Conservation (phyloP, 2,888 invertebrate species). For the Acronicta psi region DNA sequence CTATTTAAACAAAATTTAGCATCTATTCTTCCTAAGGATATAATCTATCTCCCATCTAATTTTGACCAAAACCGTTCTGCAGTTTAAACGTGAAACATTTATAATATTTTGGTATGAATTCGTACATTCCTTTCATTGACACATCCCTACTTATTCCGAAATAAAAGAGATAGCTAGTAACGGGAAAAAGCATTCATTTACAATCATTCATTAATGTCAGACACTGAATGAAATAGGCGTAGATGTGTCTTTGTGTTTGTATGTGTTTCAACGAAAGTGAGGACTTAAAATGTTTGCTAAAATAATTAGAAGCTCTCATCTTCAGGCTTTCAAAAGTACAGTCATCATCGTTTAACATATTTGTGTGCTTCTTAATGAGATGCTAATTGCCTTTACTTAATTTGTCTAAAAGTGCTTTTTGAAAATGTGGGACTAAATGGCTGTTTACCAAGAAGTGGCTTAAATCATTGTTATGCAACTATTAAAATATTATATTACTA, state of each 20-base stretch:
- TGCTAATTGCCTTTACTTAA: constrained; percentile 4
- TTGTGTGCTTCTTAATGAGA: background rate
- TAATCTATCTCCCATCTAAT: no score
- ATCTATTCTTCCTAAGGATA: no score
- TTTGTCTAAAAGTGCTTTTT: constrained; percentile 1
- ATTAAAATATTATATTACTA: no score
- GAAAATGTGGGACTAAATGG: background rate
- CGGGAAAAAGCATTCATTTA: background rate
- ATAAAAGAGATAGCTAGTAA: background rate
- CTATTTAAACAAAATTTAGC: no score
- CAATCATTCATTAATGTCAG: constrained; percentile 6
- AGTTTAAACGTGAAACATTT: no score
- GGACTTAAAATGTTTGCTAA: constrained; percentile 7
- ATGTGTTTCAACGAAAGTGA: constrained; percentile 21
- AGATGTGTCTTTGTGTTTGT: no score
- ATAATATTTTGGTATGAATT: no score
- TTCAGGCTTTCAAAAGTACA: constrained; percentile 22
- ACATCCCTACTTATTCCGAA: no score
- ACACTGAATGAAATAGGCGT: background rate
- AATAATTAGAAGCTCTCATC: constrained; percentile 5
- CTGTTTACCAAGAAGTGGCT: no score
- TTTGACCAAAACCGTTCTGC: no score
- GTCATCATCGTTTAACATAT: constrained; percentile 6
- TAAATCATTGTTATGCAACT: no score
- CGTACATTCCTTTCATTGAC: no score